These are phyloP conservation scores for Drosophila fulvimacula DNA, from an alignment of 2,888 invertebrate genomes.

Conservation along the genomic window DNA sequence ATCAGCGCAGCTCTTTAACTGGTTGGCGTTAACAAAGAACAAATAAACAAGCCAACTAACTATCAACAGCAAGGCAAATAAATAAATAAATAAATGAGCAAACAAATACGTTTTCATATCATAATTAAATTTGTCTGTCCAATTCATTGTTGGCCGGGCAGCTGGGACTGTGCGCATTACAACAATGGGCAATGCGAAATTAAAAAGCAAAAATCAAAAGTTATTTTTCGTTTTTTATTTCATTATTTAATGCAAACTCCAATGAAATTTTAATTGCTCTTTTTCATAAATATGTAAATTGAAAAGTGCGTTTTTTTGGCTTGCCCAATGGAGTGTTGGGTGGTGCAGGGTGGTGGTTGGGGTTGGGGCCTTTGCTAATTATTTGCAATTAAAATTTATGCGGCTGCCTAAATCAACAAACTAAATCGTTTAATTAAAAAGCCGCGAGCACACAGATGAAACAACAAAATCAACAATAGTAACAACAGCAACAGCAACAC, in stretches of 20 bases:
- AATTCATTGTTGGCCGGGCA: conserved; percentile 23
- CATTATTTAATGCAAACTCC: conserved; percentile 70
- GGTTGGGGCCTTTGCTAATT: conserved; percentile 45
- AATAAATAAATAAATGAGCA: conserved; percentile 48
- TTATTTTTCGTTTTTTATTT: conserved; percentile 28
- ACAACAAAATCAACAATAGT: conserved; percentile 31
- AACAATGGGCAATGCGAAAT: not conserved
- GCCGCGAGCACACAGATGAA: conserved; percentile 50
- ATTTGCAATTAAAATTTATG: conserved; percentile 75
- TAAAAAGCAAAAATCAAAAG: conserved; percentile 35
- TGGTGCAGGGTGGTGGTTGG: not conserved
- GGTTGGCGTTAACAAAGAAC: conserved; percentile 17
- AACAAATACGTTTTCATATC: conserved; percentile 43
- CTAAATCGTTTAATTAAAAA: conserved; percentile 77
- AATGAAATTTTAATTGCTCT: conserved; percentile 72
- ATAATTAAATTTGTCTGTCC: conserved; percentile 51
- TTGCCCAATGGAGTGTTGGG: not conserved
- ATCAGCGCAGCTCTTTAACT: conserved; percentile 15
- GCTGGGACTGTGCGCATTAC: conserved; percentile 36
- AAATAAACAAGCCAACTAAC: conserved; percentile 32
- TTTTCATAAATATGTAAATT: conserved; percentile 62
- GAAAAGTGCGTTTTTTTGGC: conserved; percentile 38
- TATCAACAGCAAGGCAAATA: conserved; percentile 29
- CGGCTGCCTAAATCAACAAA: conserved; percentile 75
- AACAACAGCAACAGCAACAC: conserved; percentile 11